Evolutionary conservation across 1,140 invertebrate species (phyloP).

Genomic region (Microplitis mediator): DNA sequence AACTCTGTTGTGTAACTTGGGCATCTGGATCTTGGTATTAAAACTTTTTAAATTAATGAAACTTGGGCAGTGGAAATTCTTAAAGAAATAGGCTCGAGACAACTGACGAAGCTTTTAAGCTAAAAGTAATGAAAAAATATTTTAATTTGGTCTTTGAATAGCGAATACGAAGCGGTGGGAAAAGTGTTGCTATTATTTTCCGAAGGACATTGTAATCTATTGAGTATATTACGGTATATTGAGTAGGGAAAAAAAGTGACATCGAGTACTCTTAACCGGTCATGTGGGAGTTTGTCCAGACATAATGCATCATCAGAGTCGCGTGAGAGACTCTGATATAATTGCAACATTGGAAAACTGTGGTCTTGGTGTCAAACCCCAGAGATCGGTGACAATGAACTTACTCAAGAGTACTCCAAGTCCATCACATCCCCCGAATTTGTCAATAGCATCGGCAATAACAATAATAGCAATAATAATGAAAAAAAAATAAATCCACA

Average conservation of each 20-base stretch:
- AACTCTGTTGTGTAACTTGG: too few relatives aligned
- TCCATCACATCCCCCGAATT: neutral
- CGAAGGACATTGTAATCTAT: too few relatives aligned
- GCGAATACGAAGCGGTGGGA: too few relatives aligned
- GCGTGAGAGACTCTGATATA: constrained; percentile 9
- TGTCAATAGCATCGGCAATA: too few relatives aligned
- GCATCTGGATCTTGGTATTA: too few relatives aligned
- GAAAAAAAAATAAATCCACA: neutral
- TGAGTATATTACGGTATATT: too few relatives aligned
- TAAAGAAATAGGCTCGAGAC: too few relatives aligned
- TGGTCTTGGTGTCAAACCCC: constrained; percentile 52
- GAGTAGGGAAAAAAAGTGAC: constrained; percentile 37
- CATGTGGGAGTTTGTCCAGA: constrained; percentile 45
- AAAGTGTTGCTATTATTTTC: too few relatives aligned
- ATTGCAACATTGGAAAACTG: constrained; percentile 56
- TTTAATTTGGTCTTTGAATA: too few relatives aligned
- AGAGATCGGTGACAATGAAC: constrained; percentile 30
- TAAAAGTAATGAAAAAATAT: too few relatives aligned
- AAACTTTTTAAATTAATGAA: constrained; percentile 19
- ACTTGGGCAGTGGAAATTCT: neutral
- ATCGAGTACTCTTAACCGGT: constrained; percentile 50
- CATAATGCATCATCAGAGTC: constrained; percentile 23
- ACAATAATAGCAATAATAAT: neutral
- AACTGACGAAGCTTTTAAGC: too few relatives aligned
- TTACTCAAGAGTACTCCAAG: neutral